phyloP scores from a whole-genome alignment of 2,113 vertebrate species.

The Saccopteryx bilineata region DNA sequence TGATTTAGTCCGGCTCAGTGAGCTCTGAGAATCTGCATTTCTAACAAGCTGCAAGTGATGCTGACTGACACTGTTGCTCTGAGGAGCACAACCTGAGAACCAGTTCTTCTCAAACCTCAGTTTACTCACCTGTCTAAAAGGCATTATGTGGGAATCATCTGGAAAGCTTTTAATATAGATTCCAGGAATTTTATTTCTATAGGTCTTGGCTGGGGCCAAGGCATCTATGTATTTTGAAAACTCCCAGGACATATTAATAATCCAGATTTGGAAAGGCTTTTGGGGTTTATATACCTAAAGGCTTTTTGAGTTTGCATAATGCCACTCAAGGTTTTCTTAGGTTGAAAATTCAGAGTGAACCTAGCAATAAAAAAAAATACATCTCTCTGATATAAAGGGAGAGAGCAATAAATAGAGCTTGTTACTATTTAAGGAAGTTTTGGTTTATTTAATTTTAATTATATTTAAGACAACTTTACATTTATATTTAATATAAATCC shows the following conservation, averaged over 20 bases:
- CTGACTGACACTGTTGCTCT: not conserved
- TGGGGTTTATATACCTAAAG: not conserved
- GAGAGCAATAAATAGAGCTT: not conserved
- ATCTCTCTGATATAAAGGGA: not conserved
- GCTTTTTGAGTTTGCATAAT: not conserved
- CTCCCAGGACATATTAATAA: not conserved
- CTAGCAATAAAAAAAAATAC: not conserved
- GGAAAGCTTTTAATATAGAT: not conserved
- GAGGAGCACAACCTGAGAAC: not conserved
- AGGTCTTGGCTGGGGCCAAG: not conserved
- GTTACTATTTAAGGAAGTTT: constrained; percentile 21
- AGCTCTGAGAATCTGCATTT: not conserved
- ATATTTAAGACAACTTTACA: not conserved
- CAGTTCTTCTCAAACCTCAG: not conserved
- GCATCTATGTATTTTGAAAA: not conserved
- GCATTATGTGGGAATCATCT: no score
- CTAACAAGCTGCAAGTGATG: not conserved
- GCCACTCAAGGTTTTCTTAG: not conserved
- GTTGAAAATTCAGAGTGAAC: constrained; percentile 39
- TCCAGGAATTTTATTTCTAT: not conserved
- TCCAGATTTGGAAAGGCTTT: not conserved
- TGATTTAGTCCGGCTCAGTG: not conserved
- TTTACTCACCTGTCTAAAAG: not conserved
- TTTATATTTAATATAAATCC: constrained; percentile 23
- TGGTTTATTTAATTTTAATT: constrained; percentile 43